phyloP scores from a whole-genome alignment of 1,140 invertebrate genomes.

The Drosophila gunungcola region DNA sequence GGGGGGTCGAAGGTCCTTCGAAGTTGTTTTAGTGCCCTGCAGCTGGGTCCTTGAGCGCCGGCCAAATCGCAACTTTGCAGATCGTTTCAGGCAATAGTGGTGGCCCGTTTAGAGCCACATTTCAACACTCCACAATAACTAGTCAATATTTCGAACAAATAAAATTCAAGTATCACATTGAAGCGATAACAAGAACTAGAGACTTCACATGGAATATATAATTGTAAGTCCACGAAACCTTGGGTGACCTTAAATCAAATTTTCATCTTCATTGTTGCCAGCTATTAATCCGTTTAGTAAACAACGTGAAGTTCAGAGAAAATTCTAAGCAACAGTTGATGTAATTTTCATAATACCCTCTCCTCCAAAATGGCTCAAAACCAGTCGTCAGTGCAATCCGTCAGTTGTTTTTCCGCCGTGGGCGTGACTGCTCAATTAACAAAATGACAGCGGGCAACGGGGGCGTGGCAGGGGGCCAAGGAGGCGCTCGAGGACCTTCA shows the following conservation, averaged over 20 bases:
- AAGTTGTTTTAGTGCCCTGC: conserved; percentile 20
- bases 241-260: not conserved
- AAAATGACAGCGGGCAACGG: conserved; percentile 49
- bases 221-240: too few species aligned
- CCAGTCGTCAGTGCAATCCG: conserved; percentile 27
- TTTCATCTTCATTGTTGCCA: too few species aligned
- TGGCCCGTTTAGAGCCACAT: conserved; percentile 4
- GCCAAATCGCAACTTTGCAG: conserved; percentile 24
- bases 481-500: conserved; percentile 2
- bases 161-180: not conserved
- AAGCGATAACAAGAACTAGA: not conserved
- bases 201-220: too few species aligned
- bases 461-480: not conserved
- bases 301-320: not conserved
- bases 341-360: conserved; percentile 16
- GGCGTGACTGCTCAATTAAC: conserved; percentile 77
- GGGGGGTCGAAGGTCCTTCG: not conserved
- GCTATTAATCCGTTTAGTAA: not conserved
- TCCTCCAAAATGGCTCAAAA: not conserved
- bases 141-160: not conserved
- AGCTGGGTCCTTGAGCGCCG: conserved; percentile 28
- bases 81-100: conserved; percentile 22
- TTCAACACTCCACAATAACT: not conserved
- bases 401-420: conserved; percentile 51
- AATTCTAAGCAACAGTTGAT: conserved; percentile 6